Conservation (phyloP, 2,797 vertebrate species). For the Buphagus erythrorhynchus region DNA sequence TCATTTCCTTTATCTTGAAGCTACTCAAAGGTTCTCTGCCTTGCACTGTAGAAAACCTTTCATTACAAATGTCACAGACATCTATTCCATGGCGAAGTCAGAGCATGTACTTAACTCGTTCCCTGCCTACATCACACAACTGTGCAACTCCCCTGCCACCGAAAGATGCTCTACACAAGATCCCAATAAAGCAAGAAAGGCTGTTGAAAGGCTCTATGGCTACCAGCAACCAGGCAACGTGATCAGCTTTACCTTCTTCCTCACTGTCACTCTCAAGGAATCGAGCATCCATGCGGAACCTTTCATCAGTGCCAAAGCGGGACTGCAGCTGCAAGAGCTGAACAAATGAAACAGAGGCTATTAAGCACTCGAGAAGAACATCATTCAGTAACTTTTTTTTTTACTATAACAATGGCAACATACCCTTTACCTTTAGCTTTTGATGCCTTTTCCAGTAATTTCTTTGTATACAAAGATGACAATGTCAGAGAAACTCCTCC, state of each 20-base stretch:
- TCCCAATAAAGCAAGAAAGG: neutral
- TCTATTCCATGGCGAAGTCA: neutral
- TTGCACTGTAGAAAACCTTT: neutral
- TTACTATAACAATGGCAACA: neutral
- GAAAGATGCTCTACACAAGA: neutral
- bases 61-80: neutral
- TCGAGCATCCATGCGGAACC: slow-evolving; percentile 91
- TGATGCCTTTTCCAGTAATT: neutral
- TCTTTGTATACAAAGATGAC: neutral
- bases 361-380: neutral
- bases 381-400: neutral
- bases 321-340: slow-evolving; percentile 92
- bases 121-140: neutral
- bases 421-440: neutral
- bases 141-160: neutral
- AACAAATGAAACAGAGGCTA: neutral
- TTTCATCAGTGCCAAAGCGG: slow-evolving; percentile 88
- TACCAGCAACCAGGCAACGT: neutral
- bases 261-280: slow-evolving; percentile 89
- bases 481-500: neutral
- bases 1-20: neutral
- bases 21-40: neutral
- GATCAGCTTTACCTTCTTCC: slow-evolving; percentile 72
- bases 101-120: neutral
- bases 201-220: neutral